A percentile compares a stretch with the other conserved stretches of the same genome.
Conservation (phyloP, 2,888 invertebrate species). For the Heteropelma amictum region DNA sequence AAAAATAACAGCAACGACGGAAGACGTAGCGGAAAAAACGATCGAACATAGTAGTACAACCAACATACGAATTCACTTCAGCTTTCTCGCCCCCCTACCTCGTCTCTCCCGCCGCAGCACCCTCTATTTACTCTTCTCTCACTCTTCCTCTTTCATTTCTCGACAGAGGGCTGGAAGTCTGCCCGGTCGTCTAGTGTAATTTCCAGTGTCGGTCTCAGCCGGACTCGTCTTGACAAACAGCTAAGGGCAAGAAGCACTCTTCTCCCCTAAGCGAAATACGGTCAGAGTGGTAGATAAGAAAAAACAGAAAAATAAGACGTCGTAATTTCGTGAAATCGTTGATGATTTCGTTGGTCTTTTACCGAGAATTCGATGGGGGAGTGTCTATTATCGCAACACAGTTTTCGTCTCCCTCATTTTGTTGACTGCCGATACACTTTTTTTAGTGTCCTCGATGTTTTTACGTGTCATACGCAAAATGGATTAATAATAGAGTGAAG, state of each 20-base stretch:
- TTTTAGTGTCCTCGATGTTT: too few relatives aligned
- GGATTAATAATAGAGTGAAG: too few relatives aligned
- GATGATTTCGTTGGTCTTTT: neutral
- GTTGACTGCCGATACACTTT: too few relatives aligned
- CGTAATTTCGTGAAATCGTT: too few relatives aligned
- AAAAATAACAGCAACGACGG: constrained; percentile 24
- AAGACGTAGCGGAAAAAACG: constrained; percentile 34
- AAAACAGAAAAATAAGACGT: neutral
- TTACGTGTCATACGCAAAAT: too few relatives aligned
- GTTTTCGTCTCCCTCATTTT: neutral
- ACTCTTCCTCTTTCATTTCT: neutral
- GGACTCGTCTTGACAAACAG: constrained; percentile 28
- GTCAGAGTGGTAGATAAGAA: neutral
- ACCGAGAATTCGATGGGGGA: neutral
- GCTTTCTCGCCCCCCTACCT: neutral
- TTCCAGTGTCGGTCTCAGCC: constrained; percentile 35
- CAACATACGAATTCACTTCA: constrained; percentile 6
- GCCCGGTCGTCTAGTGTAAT: constrained; percentile 45
- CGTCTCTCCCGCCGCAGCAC: neutral
- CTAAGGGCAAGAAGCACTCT: constrained; percentile 7
- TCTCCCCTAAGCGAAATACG: neutral
- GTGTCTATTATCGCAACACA: constrained; percentile 18
- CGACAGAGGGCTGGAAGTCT: constrained; percentile 40
- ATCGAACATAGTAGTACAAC: constrained; percentile 42
- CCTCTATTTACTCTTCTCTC: neutral